Conservation (phyloP, 2,888 invertebrate genomes). For the Eupeodes luniger region DNA sequence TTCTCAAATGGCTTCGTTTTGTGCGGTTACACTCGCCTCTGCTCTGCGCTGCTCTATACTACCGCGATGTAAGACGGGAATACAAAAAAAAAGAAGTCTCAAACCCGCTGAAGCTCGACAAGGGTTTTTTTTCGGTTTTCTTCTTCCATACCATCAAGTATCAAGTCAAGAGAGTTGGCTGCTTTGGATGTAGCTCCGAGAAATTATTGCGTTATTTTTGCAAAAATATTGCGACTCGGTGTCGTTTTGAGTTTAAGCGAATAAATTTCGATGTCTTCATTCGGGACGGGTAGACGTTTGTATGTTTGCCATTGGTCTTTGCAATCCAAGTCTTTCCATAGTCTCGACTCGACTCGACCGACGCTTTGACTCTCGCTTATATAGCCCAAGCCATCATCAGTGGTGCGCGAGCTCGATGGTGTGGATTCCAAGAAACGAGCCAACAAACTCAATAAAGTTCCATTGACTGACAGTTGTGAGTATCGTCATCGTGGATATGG, state of each 20-base stretch:
- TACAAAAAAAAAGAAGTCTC: slow-evolving; percentile 25
- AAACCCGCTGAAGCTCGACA: slow-evolving; percentile 35
- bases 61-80: not conserved
- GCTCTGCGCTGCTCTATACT: not conserved
- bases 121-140: slow-evolving; percentile 16
- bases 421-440: slow-evolving; percentile 63
- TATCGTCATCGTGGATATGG: slow-evolving; percentile 49
- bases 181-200: slow-evolving; percentile 30
- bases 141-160: not conserved
- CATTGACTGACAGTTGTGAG: slow-evolving; percentile 72
- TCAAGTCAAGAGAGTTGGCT: not conserved
- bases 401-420: slow-evolving; percentile 10
- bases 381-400: not conserved
- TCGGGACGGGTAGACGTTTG: slow-evolving; percentile 29
- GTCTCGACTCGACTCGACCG: not conserved
- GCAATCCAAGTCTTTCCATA: not conserved
- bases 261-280: slow-evolving; percentile 76
- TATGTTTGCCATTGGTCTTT: not conserved
- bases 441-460: slow-evolving; percentile 69
- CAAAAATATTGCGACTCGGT: slow-evolving; percentile 68
- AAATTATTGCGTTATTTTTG: slow-evolving; percentile 71
- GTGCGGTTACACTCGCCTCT: slow-evolving; percentile 44
- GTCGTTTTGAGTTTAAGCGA: slow-evolving; percentile 70
- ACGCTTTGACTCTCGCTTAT: too few species aligned
- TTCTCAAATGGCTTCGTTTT: slow-evolving; percentile 75